Percentiles rank a stretch among this genome's conserved stretches.
Conservation (phyloP, 30 jellyfish, hydroid and myxozoan genomes). For the Morbakka virulenta region DNA sequence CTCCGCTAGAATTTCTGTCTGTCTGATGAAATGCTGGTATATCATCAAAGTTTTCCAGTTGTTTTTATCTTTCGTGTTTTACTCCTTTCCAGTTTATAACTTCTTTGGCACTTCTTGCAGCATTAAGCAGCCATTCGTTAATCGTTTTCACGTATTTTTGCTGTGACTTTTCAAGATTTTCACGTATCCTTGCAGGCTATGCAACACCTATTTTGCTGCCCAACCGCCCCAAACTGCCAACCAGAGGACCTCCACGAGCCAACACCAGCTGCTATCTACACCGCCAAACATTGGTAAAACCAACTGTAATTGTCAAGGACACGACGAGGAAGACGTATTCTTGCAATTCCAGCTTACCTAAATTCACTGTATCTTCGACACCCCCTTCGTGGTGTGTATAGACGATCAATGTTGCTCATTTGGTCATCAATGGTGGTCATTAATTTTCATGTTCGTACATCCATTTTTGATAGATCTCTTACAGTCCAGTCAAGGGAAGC, state of each 20-base stretch:
- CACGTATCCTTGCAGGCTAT: too few species aligned
- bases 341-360: conserved; percentile 1
- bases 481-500: conserved; percentile 12
- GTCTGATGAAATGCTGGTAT: conserved; percentile 22
- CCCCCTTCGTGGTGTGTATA: conserved; percentile 31
- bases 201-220: too few species aligned
- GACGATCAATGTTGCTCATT: conserved; percentile 23
- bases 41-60: not conserved
- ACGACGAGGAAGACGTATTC: too few species aligned
- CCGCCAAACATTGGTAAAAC: too few species aligned
- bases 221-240: too few species aligned
- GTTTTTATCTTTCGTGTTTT: not conserved
- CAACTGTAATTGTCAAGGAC: too few species aligned
- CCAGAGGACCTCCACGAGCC: too few species aligned
- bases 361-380: conserved; percentile 13
- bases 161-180: too few species aligned
- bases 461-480: conserved; percentile 11
- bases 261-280: too few species aligned
- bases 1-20: conserved; percentile 17
- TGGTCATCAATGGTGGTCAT: not conserved
- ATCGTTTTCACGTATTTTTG: too few species aligned
- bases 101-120: conserved; percentile 19
- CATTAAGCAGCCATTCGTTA: conserved; percentile 3
- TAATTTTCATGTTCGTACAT: conserved; percentile 3
- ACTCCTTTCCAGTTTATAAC: conserved; percentile 8